Percentiles rank a stretch among this genome's conserved stretches.
phyloP scores from a whole-genome alignment of 2,113 vertebrate species.

The Crotalus tigris region DNA sequence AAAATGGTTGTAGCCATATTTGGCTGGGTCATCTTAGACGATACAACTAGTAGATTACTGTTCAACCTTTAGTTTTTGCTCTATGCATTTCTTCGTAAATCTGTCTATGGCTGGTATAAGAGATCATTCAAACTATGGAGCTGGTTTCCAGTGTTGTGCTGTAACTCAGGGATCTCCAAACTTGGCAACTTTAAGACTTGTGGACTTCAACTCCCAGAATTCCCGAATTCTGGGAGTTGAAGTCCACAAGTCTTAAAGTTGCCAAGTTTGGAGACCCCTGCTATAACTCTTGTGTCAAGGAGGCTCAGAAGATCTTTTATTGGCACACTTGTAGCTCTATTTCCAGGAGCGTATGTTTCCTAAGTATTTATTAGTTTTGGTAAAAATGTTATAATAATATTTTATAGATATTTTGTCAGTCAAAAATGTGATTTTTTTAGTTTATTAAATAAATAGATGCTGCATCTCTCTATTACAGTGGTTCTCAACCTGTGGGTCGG shows the following conservation, averaged over 20 bases:
- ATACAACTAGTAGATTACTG: not conserved
- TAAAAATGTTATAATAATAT: not conserved
- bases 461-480: not conserved
- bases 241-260: no score
- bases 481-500: no score
- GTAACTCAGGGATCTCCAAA: not conserved
- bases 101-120: not conserved
- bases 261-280: no score
- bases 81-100: not conserved
- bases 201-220: no score
- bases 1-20: not conserved
- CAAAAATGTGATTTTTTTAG: not conserved
- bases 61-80: not conserved
- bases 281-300: not conserved
- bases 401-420: not conserved
- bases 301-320: not conserved
- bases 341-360: not conserved
- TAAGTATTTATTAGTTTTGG: not conserved
- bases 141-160: not conserved
- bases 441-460: not conserved
- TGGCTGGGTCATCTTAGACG: not conserved
- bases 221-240: no score
- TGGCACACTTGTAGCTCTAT: not conserved
- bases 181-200: no score
- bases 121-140: not conserved